phyloP scores from a whole-genome alignment of 1,140 invertebrate species.

The Drosophila kanapiae region DNA sequence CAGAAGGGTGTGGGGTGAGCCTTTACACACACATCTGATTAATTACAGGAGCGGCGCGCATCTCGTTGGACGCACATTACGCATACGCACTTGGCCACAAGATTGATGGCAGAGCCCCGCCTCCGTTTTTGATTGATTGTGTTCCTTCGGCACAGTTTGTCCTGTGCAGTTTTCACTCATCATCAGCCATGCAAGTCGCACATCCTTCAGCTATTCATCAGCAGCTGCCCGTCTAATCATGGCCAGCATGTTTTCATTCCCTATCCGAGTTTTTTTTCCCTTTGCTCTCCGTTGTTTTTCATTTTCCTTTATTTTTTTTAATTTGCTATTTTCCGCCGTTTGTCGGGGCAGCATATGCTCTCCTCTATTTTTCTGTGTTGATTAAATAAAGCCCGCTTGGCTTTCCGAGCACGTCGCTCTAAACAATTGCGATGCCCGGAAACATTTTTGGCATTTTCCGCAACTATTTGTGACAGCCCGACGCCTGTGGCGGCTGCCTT shows the following conservation, averaged over 20 bases:
- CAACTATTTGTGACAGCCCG: slow-evolving; percentile 73
- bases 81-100: slow-evolving; percentile 50
- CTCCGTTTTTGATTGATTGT: slow-evolving; percentile 51
- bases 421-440: slow-evolving; percentile 46
- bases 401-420: slow-evolving; percentile 41
- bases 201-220: slow-evolving; percentile 52
- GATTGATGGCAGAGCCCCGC: slow-evolving; percentile 41
- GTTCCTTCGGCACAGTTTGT: slow-evolving; percentile 18
- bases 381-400: slow-evolving; percentile 14
- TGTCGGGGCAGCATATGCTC: slow-evolving; percentile 40
- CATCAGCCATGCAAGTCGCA: slow-evolving; percentile 57
- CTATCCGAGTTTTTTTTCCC: background rate
- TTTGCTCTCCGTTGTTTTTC: background rate
- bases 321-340: slow-evolving; percentile 48
- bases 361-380: slow-evolving; percentile 4
- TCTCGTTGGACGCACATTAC: slow-evolving; percentile 46
- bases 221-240: slow-evolving; percentile 49
- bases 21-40: slow-evolving; percentile 37
- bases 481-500: slow-evolving; percentile 29
- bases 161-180: slow-evolving; percentile 29
- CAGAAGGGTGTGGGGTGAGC: background rate
- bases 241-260: slow-evolving; percentile 44
- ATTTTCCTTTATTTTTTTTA: slow-evolving; percentile 26
- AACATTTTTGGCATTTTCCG: slow-evolving; percentile 45
- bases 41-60: slow-evolving; percentile 38